phyloP scores from a whole-genome alignment of 2,888 invertebrate genomes.

The Corbicula japonica region DNA sequence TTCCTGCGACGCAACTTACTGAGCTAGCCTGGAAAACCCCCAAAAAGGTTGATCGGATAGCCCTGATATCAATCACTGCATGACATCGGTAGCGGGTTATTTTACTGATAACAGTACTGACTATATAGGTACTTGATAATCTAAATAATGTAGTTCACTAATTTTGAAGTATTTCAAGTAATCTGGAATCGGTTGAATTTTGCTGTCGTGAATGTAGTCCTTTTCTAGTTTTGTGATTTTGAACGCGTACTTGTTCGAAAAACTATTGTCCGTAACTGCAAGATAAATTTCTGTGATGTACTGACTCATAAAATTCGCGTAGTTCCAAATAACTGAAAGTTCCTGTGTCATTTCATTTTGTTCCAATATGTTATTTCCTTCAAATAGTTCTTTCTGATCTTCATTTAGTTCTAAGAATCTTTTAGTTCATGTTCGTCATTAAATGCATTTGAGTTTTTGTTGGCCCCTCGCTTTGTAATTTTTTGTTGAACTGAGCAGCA shows the following conservation, averaged over 20 bases:
- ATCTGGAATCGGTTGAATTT: too few relatives aligned
- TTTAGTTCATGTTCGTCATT: too few relatives aligned
- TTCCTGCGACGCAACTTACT: too few relatives aligned
- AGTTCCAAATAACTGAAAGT: neutral
- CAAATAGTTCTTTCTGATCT: neutral
- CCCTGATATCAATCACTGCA: too few relatives aligned
- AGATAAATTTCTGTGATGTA: neutral
- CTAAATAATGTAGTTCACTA: slow-evolving; percentile 5
- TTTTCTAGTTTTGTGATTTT: neutral
- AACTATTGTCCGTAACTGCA: neutral
- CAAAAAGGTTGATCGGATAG: too few relatives aligned
- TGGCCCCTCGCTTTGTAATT: neutral
- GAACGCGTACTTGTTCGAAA: neutral
- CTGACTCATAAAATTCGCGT: neutral
- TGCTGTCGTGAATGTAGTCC: too few relatives aligned
- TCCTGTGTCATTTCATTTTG: neutral
- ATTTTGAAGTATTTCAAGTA: neutral
- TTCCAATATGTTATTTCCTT: neutral
- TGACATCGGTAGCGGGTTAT: too few relatives aligned
- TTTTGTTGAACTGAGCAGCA: neutral
- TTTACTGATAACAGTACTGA: neutral
- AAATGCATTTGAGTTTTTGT: neutral
- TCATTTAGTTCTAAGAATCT: neutral
- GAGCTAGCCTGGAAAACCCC: too few relatives aligned
- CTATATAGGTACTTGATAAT: neutral